These are phyloP conservation scores for Odontesthes bonariensis DNA, from an alignment of 2,113 vertebrate species.

Conservation along the genomic window DNA sequence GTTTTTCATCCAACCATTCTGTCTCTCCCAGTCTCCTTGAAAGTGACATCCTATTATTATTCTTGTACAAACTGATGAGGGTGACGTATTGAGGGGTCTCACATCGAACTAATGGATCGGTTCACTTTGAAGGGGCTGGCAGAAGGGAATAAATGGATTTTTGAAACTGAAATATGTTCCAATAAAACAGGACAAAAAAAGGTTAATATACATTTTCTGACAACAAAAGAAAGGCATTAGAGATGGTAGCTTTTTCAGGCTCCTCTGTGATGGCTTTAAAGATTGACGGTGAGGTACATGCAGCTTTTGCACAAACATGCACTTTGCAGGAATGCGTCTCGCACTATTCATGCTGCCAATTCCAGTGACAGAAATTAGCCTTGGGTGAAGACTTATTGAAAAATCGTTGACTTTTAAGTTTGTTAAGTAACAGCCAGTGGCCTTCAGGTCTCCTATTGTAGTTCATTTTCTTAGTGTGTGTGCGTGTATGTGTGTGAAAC, in stretches of 20 bases:
- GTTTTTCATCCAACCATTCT: slow-evolving; percentile 61
- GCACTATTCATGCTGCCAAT: slow-evolving; percentile 44
- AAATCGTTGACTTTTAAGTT: slow-evolving; percentile 82
- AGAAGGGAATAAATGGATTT: slow-evolving; percentile 23
- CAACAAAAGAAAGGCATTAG: neutral
- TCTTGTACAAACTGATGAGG: slow-evolving; percentile 72
- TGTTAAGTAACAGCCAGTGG: slow-evolving; percentile 76
- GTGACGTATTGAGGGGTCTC: slow-evolving; percentile 58
- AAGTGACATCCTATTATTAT: slow-evolving; percentile 66
- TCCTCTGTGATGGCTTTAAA: slow-evolving; percentile 8
- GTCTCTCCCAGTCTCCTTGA: slow-evolving; percentile 71
- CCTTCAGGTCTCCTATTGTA: slow-evolving; percentile 67
- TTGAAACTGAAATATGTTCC: slow-evolving; percentile 7
- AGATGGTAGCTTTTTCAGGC: neutral
- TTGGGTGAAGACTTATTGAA: slow-evolving; percentile 79
- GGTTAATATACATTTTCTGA: slow-evolving; percentile 10
- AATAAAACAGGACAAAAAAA: slow-evolving; percentile 15
- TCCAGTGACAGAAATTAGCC: slow-evolving; percentile 70
- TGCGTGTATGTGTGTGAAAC: neutral
- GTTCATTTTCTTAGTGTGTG: slow-evolving; percentile 33
- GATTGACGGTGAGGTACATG: slow-evolving; percentile 4
- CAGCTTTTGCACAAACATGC: slow-evolving; percentile 27
- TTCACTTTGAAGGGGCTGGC: slow-evolving; percentile 49
- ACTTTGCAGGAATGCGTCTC: slow-evolving; percentile 47
- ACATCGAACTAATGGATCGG: slow-evolving; percentile 64